Evolutionary conservation across 2,113 vertebrate genomes (phyloP).

Genomic region (Agelaius tricolor): DNA sequence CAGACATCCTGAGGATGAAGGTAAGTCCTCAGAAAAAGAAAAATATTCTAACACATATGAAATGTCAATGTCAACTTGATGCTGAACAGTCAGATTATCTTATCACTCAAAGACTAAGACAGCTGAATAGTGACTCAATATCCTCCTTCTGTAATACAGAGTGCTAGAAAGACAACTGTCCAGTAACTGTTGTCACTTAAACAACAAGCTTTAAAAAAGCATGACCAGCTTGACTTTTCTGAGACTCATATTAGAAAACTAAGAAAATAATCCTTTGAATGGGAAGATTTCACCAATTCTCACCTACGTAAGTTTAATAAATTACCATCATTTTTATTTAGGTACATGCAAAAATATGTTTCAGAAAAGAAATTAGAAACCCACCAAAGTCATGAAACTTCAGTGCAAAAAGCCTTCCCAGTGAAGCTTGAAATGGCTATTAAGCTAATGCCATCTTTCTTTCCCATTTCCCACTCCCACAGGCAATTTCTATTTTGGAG

Average conservation of each 20-base stretch:
- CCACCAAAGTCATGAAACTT: background rate
- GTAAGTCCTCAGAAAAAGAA: background rate
- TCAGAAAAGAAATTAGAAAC: background rate
- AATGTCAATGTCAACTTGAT: background rate
- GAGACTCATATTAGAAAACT: background rate
- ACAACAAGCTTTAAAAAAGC: background rate
- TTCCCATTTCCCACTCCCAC: background rate
- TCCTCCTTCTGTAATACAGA: background rate
- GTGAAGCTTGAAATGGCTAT: background rate
- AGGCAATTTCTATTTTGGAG: background rate
- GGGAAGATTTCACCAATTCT: background rate
- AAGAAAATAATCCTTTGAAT: background rate
- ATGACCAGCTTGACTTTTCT: background rate
- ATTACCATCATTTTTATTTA: background rate
- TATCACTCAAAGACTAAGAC: background rate
- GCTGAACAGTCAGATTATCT: background rate
- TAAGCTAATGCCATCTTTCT: background rate
- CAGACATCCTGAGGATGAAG: background rate
- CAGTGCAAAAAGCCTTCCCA: background rate
- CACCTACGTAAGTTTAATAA: background rate
- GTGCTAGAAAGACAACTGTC: background rate
- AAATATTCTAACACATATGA: background rate
- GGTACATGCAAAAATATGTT: background rate
- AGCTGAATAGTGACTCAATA: background rate
- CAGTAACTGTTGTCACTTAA: background rate